phyloP scores from a whole-genome alignment of 2,797 vertebrate species.

The Rachycentron canadum region DNA sequence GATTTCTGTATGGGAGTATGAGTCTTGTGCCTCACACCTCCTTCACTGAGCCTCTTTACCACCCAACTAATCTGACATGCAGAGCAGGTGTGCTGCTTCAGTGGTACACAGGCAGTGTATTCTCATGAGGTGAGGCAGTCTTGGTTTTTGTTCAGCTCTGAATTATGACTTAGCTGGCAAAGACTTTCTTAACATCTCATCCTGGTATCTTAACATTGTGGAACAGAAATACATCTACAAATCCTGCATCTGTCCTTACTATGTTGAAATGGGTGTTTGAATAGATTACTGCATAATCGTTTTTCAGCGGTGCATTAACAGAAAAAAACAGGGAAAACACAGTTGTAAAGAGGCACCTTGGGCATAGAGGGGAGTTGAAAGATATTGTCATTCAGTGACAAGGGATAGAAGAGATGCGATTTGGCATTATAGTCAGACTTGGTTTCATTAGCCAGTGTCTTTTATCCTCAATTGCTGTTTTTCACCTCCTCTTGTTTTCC shows the following conservation, averaged over 20 bases:
- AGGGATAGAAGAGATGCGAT: background rate
- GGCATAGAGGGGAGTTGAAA: slow-evolving; percentile 23
- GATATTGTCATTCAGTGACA: slow-evolving; percentile 5
- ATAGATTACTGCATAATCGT: slow-evolving; percentile 9
- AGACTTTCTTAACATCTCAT: slow-evolving; percentile 1
- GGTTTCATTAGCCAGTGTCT: slow-evolving; percentile 35
- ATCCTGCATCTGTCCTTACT: background rate
- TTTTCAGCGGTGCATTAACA: slow-evolving; percentile 6
- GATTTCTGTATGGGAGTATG: slow-evolving; percentile 12
- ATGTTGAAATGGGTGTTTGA: slow-evolving; percentile 11
- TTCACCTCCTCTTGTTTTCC: background rate
- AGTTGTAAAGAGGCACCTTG: slow-evolving; percentile 14
- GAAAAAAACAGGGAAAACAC: background rate
- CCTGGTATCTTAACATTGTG: slow-evolving; percentile 2
- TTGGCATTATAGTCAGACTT: slow-evolving; percentile 24
- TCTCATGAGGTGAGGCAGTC: slow-evolving; percentile 17
- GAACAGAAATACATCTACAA: background rate
- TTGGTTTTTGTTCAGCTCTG: slow-evolving; percentile 26
- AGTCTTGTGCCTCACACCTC: slow-evolving; percentile 32
- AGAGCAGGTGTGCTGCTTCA: slow-evolving; percentile 45
- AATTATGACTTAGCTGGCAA: slow-evolving; percentile 3
- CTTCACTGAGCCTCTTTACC: slow-evolving; percentile 31
- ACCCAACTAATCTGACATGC: slow-evolving; percentile 46
- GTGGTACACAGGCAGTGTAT: slow-evolving; percentile 10
- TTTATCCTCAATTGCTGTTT: slow-evolving; percentile 32